Conservation (phyloP, 1,140 invertebrate genomes). For the Bombus turneri region DNA sequence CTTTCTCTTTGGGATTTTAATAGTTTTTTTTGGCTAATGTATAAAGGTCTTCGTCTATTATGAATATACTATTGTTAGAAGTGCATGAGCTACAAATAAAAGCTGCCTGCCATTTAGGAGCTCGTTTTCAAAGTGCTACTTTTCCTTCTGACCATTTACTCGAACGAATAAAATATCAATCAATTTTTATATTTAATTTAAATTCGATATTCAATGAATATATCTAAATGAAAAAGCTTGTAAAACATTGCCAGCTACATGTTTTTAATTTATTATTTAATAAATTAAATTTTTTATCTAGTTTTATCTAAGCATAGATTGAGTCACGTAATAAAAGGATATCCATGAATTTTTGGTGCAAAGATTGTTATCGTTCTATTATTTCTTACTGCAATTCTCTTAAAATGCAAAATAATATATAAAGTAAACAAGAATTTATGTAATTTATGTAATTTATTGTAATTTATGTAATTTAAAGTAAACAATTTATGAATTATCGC, state of each 20-base stretch:
- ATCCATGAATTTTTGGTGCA: not conserved
- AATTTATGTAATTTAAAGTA: not conserved
- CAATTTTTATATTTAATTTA: not conserved
- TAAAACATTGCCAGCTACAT: not conserved
- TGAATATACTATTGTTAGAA: not conserved
- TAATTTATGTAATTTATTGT: too few relatives aligned
- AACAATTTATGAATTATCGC: not conserved
- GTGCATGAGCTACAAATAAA: too few relatives aligned
- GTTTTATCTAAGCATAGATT: too few relatives aligned
- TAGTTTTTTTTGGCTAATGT: not conserved
- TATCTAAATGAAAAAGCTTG: not conserved
- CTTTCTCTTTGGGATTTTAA: not conserved
- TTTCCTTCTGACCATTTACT: not conserved
- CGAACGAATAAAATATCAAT: not conserved
- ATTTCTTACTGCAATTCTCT: not conserved
- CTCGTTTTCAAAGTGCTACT: not conserved
- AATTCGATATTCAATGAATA: not conserved
- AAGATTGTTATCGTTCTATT: not conserved
- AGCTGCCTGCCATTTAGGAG: not conserved
- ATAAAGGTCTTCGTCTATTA: not conserved
- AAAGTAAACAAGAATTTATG: not conserved
- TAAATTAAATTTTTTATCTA: not conserved
- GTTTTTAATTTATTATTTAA: not conserved
- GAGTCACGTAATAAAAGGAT: not conserved
- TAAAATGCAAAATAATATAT: not conserved